Evolutionary conservation across 2,113 vertebrate species (phyloP), one percentile per base, ranked within the genome.

Genomic region (Microcebus lehilahytsara): DNA sequence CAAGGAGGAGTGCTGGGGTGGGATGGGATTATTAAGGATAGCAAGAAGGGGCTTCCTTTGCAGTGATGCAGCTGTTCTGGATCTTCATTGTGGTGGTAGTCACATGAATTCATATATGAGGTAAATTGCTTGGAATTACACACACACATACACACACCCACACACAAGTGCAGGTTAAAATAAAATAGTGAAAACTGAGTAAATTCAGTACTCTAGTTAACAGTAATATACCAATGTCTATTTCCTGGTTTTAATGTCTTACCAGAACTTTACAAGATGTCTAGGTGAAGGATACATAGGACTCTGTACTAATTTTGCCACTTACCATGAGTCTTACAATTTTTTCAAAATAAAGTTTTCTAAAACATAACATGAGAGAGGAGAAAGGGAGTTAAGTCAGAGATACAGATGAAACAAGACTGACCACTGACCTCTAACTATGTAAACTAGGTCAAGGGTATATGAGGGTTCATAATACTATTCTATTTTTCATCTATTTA

Each of bases 291-390:
- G 14, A 75, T 46, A 86, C 17, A 89, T 0, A 72, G 30, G n/a
- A 92, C 42, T 69, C 16, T 46, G 42, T 75, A 92, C 23, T 84
- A 56, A 71, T 85, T 91, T 25, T 80, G 46, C 32, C 85, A 79
- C 19, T 84, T 90, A 56, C 51, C 60, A 0, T 67, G n/a, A 64
- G 40, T 86, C 87, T 90, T 90, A 37, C 12, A 86, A 85, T 60
- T 85, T 75, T 77, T 93, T 91, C 86, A 93, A 91, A 91, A 84
- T 37, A 89, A 64, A 88, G 62, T 27, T 34, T 80, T 91, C 53
- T 25, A 62, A 69, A 66, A 92, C 84, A 72, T 64, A 53, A 81
- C 62, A 32, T 13, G 16, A 87, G 27, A 71, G 32, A 53, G 6
- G 51, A 91, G 34, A 83, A 78, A 56, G 13, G 9, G 9, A 19